phyloP scores from a whole-genome alignment of 2,797 vertebrate species.

The Centropyge bicolor region DNA sequence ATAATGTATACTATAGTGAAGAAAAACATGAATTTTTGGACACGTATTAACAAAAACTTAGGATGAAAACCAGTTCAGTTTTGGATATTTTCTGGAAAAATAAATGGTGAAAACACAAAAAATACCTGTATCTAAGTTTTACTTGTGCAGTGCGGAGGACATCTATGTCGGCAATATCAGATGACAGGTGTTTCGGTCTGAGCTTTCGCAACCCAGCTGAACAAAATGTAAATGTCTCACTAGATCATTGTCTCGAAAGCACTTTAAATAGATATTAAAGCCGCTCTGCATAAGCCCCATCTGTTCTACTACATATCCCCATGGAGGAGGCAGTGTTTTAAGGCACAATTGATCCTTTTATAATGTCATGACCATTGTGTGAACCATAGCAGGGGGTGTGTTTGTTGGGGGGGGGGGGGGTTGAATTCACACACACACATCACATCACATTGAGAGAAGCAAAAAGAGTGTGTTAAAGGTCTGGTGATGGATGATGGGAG shows the following conservation, averaged over 20 bases:
- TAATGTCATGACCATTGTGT: constrained; percentile 83
- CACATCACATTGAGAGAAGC: constrained; percentile 39
- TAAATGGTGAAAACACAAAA: not conserved
- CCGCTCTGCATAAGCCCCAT: constrained; percentile 79
- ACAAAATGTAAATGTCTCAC: constrained; percentile 81
- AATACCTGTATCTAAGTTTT: not conserved
- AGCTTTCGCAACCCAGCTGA: constrained; percentile 64
- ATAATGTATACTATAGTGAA: not conserved
- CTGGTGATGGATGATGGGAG: constrained; percentile 53
- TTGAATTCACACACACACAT: constrained; percentile 32
- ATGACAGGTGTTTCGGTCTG: constrained; percentile 52
- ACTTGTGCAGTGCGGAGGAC: not conserved
- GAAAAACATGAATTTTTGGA: not conserved
- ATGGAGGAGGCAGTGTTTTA: constrained; percentile 80
- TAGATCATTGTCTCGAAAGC: constrained; percentile 80
- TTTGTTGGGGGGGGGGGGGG: constrained; percentile 42
- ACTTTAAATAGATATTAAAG: constrained; percentile 85
- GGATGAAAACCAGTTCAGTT: not conserved
- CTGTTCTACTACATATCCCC: constrained; percentile 74
- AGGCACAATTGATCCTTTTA: constrained; percentile 87
- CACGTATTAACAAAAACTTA: not conserved
- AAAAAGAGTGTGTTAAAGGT: constrained; percentile 43
- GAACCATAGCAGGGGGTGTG: constrained; percentile 75
- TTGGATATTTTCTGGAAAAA: not conserved
- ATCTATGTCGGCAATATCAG: constrained; percentile 17